phyloP scores from a whole-genome alignment of 2,113 vertebrate species.

The Halichoeres trimaculatus region DNA sequence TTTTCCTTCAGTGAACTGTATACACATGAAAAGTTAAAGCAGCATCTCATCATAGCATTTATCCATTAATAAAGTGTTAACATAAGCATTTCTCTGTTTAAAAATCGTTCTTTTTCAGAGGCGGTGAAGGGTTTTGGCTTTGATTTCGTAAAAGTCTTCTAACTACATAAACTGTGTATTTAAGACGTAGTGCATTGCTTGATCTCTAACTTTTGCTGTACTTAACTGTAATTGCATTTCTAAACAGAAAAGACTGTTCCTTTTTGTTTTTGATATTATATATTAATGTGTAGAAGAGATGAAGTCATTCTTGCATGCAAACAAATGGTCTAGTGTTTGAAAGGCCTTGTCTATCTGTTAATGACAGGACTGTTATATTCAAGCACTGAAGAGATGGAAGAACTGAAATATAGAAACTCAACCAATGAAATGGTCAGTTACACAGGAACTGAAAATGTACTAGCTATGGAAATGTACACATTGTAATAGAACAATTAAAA shows the following conservation, averaged over 20 bases:
- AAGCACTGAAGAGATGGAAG: constrained; percentile 49
- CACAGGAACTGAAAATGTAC: constrained; percentile 63
- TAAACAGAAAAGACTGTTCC: constrained; percentile 56
- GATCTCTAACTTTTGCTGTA: constrained; percentile 62
- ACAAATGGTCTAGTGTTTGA: constrained; percentile 36
- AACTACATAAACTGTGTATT: constrained; percentile 59
- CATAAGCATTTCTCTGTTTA: constrained; percentile 26
- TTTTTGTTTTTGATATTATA: constrained; percentile 63
- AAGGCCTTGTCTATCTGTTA: constrained; percentile 43
- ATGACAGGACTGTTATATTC: constrained; percentile 42
- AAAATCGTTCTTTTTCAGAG: constrained; percentile 21
- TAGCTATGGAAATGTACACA: constrained; percentile 70
- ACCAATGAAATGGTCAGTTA: constrained; percentile 51
- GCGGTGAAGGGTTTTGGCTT: constrained; percentile 33
- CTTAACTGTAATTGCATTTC: constrained; percentile 61
- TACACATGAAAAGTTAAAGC: constrained; percentile 8
- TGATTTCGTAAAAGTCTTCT: constrained; percentile 48
- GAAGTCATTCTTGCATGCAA: constrained; percentile 66
- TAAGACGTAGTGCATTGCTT: constrained; percentile 60
- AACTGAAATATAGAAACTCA: constrained; percentile 43
- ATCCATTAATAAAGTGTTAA: constrained; percentile 26
- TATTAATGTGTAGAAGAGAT: constrained; percentile 58
- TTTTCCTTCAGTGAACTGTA: constrained; percentile 40
- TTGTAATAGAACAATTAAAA: constrained; percentile 77
- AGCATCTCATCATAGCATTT: constrained; percentile 29